Evolutionary conservation across 2,113 vertebrate genomes (phyloP).

Genomic region (Ammodytes marinus): DNA sequence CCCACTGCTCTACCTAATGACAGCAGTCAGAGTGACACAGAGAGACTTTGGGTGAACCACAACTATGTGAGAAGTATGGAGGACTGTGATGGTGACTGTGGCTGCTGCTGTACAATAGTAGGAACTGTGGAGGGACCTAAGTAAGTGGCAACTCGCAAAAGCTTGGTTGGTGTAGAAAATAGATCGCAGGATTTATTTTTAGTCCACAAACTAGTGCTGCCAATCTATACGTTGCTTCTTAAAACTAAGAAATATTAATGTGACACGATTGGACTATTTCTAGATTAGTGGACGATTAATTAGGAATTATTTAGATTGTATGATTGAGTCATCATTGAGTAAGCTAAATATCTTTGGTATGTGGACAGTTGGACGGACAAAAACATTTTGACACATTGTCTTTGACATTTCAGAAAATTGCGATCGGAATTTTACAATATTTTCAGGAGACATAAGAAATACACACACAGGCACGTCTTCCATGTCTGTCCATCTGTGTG

Average conservation of each 20-base stretch:
- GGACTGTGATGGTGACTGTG: constrained; percentile 19
- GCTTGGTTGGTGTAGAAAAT: neutral
- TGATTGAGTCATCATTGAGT: neutral
- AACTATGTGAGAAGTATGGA: constrained; percentile 36
- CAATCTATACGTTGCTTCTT: no score
- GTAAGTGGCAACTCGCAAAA: constrained; percentile 24
- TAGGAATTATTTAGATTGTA: neutral
- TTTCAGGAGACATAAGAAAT: no score
- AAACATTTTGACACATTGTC: no score
- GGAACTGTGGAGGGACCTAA: neutral
- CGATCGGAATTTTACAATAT: no score
- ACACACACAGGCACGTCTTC: no score
- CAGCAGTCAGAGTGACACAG: constrained; percentile 10
- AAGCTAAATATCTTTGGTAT: neutral
- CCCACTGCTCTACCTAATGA: constrained; percentile 22
- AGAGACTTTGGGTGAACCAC: constrained; percentile 46
- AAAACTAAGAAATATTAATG: neutral
- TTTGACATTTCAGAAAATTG: no score
- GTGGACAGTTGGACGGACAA: neutral
- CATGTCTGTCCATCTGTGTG: no score
- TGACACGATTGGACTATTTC: neutral
- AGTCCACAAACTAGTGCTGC: neutral
- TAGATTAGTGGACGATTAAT: neutral
- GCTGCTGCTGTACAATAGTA: constrained; percentile 23
- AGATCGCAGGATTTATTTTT: neutral